A percentile compares a stretch with the other conserved stretches of the same genome.
Conservation (phyloP, 2,888 invertebrate species). For the Spicauda simplicius region DNA sequence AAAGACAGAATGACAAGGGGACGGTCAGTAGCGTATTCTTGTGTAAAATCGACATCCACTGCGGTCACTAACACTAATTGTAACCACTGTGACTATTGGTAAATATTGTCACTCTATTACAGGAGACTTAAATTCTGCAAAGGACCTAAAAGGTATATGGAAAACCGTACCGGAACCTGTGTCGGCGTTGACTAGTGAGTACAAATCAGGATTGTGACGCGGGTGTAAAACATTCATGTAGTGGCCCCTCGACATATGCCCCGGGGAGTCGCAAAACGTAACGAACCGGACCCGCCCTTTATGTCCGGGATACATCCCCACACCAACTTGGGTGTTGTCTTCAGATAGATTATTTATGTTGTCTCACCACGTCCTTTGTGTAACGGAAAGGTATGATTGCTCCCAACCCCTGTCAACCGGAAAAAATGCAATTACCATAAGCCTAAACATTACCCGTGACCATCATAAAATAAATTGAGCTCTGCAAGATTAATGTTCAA, state of each 20-base stretch:
- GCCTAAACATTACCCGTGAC: conserved; percentile 1
- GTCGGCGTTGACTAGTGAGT: conserved; percentile 63
- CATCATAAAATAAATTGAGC: background rate
- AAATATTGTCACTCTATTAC: too few species aligned
- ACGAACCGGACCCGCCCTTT: conserved; percentile 75
- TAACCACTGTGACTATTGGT: too few species aligned
- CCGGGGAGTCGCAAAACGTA: conserved; percentile 80
- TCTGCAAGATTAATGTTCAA: conserved; percentile 26
- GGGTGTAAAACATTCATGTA: conserved; percentile 76
- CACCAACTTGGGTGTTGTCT: conserved; percentile 62
- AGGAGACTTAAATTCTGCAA: too few species aligned
- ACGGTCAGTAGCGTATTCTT: too few species aligned
- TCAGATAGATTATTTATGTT: conserved; percentile 77
- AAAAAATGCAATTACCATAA: conserved; percentile 47
- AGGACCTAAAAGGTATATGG: background rate
- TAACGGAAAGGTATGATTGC: conserved; percentile 63
- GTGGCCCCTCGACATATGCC: conserved; percentile 59
- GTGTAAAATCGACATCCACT: too few species aligned
- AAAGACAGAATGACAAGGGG: too few species aligned
- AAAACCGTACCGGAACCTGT: conserved; percentile 48
- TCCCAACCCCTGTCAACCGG: conserved; percentile 53
- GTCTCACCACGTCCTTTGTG: conserved; percentile 58
- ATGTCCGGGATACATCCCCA: conserved; percentile 73
- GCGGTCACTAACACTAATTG: too few species aligned
- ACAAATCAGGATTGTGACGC: conserved; percentile 80